A percentile compares a stretch with the other conserved stretches of the same genome.
These are phyloP conservation scores for Cremastinae sp. DNA, from an alignment of 2,888 invertebrate species.

Conservation along the genomic window DNA sequence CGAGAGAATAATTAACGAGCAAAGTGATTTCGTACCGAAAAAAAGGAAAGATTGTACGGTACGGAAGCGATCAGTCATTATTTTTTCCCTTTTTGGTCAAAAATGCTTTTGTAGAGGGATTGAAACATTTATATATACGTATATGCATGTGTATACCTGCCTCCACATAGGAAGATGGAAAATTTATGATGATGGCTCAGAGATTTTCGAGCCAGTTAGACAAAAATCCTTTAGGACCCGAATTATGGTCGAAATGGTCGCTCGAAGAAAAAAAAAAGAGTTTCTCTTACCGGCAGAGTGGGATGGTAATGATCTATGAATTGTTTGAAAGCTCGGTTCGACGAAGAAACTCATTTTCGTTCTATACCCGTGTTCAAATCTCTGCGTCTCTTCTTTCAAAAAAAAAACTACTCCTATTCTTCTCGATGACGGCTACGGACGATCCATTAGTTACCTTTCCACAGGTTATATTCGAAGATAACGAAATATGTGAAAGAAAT, in stretches of 20 bases:
- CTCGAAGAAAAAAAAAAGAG: slow-evolving; percentile 16
- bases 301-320: no score
- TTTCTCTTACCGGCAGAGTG: no score
- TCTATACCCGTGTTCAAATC: not conserved
- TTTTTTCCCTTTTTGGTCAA: no score
- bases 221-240: slow-evolving; percentile 30
- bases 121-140: slow-evolving; percentile 21
- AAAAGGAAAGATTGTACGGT: no score
- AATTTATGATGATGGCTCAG: slow-evolving; percentile 51
- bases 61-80: no score
- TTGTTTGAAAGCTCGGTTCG: slow-evolving; percentile 1
- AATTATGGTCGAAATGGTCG: slow-evolving; percentile 25
- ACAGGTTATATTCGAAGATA: no score
- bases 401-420: no score
- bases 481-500: not conserved
- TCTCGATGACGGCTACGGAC: no score
- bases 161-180: slow-evolving; percentile 29
- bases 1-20: no score
- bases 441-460: no score
- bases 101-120: not conserved
- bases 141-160: slow-evolving; percentile 7
- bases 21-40: no score
- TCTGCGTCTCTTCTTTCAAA: no score
- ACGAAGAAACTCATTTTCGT: slow-evolving; percentile 23
- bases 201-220: slow-evolving; percentile 36